Base-by-base conservation (phyloP, 2,113 vertebrate genomes). In the Dinomys branickii region DNA sequence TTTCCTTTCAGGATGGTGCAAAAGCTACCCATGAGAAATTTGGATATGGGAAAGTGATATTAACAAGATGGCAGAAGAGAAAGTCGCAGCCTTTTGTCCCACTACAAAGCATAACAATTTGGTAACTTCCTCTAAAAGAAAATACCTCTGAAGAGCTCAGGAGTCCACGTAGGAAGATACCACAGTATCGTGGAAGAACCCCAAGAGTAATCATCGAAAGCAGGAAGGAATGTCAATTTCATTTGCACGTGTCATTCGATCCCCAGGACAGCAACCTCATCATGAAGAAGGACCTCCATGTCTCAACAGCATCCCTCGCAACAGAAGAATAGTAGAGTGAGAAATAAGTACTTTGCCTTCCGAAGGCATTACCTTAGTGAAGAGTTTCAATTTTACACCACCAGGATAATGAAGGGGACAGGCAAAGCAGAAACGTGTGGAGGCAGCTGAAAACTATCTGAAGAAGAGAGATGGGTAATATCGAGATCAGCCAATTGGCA, bases 211-310 rank as follows among this genome's bases (percentile, higher is more conserved):
- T 2, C 5, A 1, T 0, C 5, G 5, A 6, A 17, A 61, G 19
- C 24, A 11, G 47, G 56, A 81, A 90, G 28, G 30, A 44, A 50
- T 3, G 26, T 3, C 7, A 33, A 24, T 38, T 17, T 52, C 30
- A 20, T 44, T 73, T 52, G 71, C 5, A 5, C 41, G 30, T 81
- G 50, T 81, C 44, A 12, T 1, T 19, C 6, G 28, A n/a, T 33
- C 20, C 28, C 2, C 22, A 10, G 35, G 75, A 20, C 2, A 38
- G 26, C 44, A 30, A 7, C 33, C n/a, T 80, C 24, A 35, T 4
- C 3, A 13, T 2, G 3, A 0, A 1, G 30, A 38, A 14, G 44
- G 13, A 50, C n/a, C n/a, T 13, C n/a, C 22, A 17, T 35, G 6
- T 35, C 52, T 24, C 0, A 28, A 11, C 12, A 58, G 28, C 11